These are phyloP conservation scores for Nomia melanderi DNA, from an alignment of 1,140 invertebrate genomes.

Conservation along the genomic window DNA sequence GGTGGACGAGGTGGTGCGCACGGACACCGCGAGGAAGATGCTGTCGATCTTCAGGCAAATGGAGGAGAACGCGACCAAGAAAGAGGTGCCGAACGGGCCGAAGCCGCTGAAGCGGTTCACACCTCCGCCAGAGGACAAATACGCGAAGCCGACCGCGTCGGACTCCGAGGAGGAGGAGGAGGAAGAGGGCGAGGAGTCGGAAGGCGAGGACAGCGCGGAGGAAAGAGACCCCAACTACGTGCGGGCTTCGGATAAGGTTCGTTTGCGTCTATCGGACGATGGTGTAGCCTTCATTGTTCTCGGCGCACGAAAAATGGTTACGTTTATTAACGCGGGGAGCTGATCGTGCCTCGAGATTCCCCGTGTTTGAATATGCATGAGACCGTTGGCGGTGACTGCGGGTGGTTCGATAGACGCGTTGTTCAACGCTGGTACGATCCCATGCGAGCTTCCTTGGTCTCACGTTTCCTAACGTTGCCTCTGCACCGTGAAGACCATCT, in stretches of 20 bases:
- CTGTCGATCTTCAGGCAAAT: constrained; percentile 92
- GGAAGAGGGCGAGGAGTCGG: constrained; percentile 83
- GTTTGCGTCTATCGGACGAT: constrained; percentile 12
- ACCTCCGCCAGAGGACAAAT: constrained; percentile 89
- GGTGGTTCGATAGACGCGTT: not conserved
- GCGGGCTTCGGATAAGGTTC: constrained; percentile 81
- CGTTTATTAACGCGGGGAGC: constrained; percentile 16
- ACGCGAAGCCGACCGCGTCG: constrained; percentile 80
- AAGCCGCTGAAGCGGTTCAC: constrained; percentile 94
- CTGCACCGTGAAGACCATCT: not conserved
- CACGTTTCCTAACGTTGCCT: too few relatives aligned
- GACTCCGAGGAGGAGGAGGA: constrained; percentile 83
- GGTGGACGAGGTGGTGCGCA: constrained; percentile 79
- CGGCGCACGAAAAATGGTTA: not conserved
- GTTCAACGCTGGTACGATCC: not conserved
- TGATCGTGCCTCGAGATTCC: not conserved
- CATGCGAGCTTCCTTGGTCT: not conserved
- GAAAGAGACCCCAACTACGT: constrained; percentile 84
- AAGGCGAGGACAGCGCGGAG: constrained; percentile 82
- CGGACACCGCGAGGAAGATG: constrained; percentile 91
- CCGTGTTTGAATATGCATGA: constrained; percentile 10
- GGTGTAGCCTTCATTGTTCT: constrained; percentile 16
- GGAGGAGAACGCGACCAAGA: constrained; percentile 86
- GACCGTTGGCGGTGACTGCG: not conserved
- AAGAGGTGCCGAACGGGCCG: constrained; percentile 84